Evolutionary conservation across 2,113 vertebrate genomes (phyloP), one percentile per base, ranked within the genome.

Genomic region (Archilochus colubris): DNA sequence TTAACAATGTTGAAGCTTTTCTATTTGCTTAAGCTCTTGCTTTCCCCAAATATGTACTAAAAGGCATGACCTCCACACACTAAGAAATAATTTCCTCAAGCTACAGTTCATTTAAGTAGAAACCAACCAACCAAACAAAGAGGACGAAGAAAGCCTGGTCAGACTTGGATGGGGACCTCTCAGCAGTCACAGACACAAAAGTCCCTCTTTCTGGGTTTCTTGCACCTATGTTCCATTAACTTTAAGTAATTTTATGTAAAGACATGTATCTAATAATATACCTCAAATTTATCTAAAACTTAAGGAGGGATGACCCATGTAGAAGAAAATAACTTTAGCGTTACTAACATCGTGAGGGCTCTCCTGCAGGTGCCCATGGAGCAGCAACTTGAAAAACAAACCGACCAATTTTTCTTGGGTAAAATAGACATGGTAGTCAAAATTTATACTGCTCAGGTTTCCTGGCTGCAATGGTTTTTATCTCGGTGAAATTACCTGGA

Each of bases 21-120:
- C 7, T 3, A 3, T 21, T 70, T 82, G 6, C 13, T 51, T 33
- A 7, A 11, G 3, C 8, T 51, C 12, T 76, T 84, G 9, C 10
- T 66, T 18, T 20, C 22, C 15, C 8, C 38, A 81, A 77, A 40
- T 5, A 28, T 28, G 3, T 43, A 43, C 43, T 54, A 30, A 59
- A 74, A 44, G 4, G 14, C 0, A 0, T 30, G 24, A 38, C 11
- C 10, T 40, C 40, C 18, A 28, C 27, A 30, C 2, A 46, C 16
- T 24, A 46, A 50, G 18, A 58, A 85, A 46, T 2, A 53, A 40
- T n/a, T 67, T 73, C 8, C 69, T 58, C 21, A 50, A 25, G 5
- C 3, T 36, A 25, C n/a, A 40, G 4, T 55, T 76, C 3, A 50
- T 68, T 88, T 48, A 38, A 80, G 30, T 76, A 48, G 48, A 55